These are phyloP conservation scores for Acanthosepion lycidas DNA, from an alignment of 2,888 invertebrate genomes.

Conservation along the genomic window DNA sequence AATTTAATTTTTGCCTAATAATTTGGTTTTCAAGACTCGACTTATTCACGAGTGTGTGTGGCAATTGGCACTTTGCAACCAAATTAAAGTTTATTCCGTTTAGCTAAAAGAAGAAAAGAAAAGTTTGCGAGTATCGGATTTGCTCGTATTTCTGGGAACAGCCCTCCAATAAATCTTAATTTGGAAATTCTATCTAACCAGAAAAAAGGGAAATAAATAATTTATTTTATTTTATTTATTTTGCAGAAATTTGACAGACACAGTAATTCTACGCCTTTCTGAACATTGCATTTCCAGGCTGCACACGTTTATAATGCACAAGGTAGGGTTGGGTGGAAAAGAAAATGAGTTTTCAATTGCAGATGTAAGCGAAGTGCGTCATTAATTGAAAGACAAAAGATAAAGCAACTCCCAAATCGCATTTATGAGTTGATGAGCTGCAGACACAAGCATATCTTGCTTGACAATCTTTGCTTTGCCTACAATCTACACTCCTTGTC, in stretches of 20 bases:
- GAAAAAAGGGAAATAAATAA: neutral
- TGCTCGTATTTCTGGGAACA: neutral
- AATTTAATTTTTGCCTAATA: too few species aligned
- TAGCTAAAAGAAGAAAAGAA: neutral
- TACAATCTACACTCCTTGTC: neutral
- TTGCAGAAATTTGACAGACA: neutral
- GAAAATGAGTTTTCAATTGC: neutral
- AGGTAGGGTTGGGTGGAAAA: neutral
- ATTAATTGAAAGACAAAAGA: neutral
- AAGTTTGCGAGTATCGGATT: neutral
- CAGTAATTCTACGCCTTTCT: constrained; percentile 12
- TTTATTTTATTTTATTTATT: neutral
- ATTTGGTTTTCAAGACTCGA: neutral
- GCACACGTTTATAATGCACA: neutral
- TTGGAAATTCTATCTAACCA: neutral
- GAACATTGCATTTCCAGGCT: neutral
- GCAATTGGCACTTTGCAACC: neutral
- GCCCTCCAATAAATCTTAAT: neutral
- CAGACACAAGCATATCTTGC: neutral
- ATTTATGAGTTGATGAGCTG: neutral
- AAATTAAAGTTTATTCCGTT: neutral
- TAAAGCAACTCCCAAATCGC: neutral
- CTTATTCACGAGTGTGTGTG: neutral
- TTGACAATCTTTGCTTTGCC: neutral
- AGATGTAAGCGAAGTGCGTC: neutral